These are phyloP conservation scores for Limosa lapponica DNA, from an alignment of 2,797 vertebrate species.

Conservation along the genomic window DNA sequence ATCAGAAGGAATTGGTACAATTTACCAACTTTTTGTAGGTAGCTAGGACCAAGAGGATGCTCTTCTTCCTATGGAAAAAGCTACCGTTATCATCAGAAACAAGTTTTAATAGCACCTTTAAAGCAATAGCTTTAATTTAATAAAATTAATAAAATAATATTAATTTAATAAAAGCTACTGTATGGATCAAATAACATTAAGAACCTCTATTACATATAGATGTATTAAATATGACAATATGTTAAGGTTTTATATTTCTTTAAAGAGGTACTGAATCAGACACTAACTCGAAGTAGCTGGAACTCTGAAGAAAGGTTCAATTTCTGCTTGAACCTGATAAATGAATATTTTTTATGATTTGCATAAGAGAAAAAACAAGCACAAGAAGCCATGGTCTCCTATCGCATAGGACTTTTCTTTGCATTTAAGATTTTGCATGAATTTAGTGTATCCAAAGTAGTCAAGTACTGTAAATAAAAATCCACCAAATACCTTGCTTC, in stretches of 20 bases:
- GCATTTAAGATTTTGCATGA: not conserved
- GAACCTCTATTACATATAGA: not conserved
- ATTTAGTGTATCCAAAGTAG: not conserved
- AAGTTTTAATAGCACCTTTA: not conserved
- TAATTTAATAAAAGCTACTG: not conserved
- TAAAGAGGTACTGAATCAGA: not conserved
- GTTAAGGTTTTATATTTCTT: not conserved
- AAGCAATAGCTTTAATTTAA: not conserved
- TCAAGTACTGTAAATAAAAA: not conserved
- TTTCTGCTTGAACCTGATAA: not conserved
- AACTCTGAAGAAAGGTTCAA: not conserved
- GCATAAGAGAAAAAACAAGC: not conserved
- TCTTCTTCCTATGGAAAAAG: not conserved
- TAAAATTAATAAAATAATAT: not conserved
- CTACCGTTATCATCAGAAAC: not conserved
- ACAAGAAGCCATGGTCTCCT: not conserved
- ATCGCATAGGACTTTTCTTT: not conserved
- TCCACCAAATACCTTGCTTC: not conserved
- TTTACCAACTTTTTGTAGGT: not conserved
- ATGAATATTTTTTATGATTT: not conserved
- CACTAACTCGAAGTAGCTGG: not conserved
- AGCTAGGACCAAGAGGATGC: not conserved
- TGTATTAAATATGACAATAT: not conserved
- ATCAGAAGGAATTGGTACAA: not conserved
- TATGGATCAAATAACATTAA: not conserved